Conservation (phyloP, 2,888 invertebrate genomes). For the Apodemia zela region DNA sequence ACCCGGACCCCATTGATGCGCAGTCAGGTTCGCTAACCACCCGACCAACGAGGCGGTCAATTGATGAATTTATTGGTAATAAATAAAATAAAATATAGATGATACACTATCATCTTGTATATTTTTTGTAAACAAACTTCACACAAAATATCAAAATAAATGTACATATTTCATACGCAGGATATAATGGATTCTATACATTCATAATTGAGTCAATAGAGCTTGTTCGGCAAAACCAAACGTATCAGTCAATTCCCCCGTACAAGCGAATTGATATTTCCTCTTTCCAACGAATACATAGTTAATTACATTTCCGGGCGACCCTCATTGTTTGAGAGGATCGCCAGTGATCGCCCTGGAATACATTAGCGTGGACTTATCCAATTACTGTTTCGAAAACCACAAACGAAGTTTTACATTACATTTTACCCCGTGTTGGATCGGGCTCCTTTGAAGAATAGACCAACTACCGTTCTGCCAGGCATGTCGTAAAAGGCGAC, state of each 20-base stretch:
- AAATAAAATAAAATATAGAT: too few species aligned
- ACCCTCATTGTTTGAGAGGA: constrained; percentile 66
- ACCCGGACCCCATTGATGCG: too few species aligned
- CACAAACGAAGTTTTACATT: neutral
- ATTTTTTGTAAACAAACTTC: neutral
- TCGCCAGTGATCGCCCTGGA: constrained; percentile 42
- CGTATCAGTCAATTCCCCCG: constrained; percentile 55
- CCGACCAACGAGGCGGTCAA: too few species aligned
- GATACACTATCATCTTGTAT: too few species aligned
- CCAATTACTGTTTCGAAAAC: constrained; percentile 29
- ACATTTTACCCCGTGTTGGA: too few species aligned
- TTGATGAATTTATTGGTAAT: too few species aligned
- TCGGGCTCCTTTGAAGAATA: too few species aligned
- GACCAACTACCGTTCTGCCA: too few species aligned
- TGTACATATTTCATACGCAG: neutral
- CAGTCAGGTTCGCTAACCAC: too few species aligned
- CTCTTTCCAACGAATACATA: constrained; percentile 72
- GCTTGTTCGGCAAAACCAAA: constrained; percentile 48
- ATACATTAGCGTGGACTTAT: constrained; percentile 40
- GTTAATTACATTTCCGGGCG: constrained; percentile 76
- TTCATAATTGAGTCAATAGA: constrained; percentile 55
- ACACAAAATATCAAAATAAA: neutral
- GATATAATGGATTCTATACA: constrained; percentile 23
- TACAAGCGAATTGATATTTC: constrained; percentile 74
- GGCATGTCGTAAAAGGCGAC: too few species aligned